Conservation (phyloP, 2,797 vertebrate species). For the Malurus splendens region DNA sequence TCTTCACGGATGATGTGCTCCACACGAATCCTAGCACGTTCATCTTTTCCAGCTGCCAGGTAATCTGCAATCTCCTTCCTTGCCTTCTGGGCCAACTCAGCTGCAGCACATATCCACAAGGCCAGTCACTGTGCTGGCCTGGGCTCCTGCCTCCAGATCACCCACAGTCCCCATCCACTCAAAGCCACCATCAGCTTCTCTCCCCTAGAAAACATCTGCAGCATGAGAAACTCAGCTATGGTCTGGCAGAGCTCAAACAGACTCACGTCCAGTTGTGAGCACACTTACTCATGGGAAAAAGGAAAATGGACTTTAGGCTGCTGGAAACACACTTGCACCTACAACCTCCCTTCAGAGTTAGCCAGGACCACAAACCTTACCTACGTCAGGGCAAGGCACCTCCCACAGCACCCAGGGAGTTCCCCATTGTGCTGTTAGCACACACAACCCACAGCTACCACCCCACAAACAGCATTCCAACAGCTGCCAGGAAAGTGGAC, state of each 20-base stretch:
- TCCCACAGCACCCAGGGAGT: neutral
- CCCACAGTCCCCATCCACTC: neutral
- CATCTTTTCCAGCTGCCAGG: conserved; percentile 90
- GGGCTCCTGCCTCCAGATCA: neutral
- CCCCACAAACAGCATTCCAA: neutral
- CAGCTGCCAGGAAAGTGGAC: neutral
- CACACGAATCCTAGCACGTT: conserved; percentile 92
- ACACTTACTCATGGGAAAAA: neutral
- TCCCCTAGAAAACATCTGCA: neutral
- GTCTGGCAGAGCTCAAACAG: neutral
- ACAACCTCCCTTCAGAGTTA: neutral
- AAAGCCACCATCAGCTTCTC: neutral
- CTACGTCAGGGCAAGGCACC: neutral
- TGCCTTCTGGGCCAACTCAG: conserved; percentile 94
- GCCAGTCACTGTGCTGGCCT: neutral
- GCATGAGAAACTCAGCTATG: accelerated
- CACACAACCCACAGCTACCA: neutral
- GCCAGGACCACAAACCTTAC: neutral
- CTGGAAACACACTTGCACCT: neutral
- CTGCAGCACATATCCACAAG: conserved; percentile 62
- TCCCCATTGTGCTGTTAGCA: neutral
- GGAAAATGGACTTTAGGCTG: neutral
- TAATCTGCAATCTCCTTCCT: conserved; percentile 98
- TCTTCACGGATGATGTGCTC: conserved; percentile 98
- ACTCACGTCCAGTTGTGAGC: neutral